These are phyloP conservation scores for Notoglanidium macrostoma DNA, from an alignment of 2,797 vertebrate genomes.

Conservation along the genomic window DNA sequence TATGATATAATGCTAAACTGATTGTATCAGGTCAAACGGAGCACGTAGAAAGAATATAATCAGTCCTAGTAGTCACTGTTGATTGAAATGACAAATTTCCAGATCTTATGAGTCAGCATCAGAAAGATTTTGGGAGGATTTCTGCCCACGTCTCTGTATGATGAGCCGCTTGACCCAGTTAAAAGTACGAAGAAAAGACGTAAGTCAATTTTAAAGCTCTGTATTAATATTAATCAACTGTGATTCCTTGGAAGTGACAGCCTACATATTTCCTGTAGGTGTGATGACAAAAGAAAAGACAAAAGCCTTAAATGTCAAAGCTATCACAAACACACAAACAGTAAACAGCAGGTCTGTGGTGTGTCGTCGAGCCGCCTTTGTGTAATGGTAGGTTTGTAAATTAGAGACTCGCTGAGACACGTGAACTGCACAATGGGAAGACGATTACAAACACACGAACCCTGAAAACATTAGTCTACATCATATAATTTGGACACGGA, in stretches of 20 bases:
- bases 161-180: background rate
- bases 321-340: background rate
- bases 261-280: background rate
- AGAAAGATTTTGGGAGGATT: background rate
- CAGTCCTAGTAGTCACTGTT: too few relatives aligned
- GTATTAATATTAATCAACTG: background rate
- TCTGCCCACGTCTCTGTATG: background rate
- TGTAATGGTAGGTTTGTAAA: constrained; percentile 4
- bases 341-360: background rate
- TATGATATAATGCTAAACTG: too few relatives aligned
- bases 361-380: background rate
- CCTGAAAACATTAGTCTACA: background rate
- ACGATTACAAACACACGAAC: background rate
- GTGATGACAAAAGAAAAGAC: background rate
- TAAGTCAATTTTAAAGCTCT: background rate
- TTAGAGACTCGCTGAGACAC: background rate
- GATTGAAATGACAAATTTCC: background rate
- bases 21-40: background rate
- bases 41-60: background rate
- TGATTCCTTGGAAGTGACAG: too few relatives aligned
- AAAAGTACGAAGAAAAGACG: background rate
- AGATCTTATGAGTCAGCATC: constrained; percentile 6
- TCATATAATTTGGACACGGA: background rate
- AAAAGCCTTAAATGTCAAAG: constrained; percentile 8
- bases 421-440: background rate